These are phyloP conservation scores for Heliconius congener DNA, from an alignment of 1,140 invertebrate species.

Conservation along the genomic window DNA sequence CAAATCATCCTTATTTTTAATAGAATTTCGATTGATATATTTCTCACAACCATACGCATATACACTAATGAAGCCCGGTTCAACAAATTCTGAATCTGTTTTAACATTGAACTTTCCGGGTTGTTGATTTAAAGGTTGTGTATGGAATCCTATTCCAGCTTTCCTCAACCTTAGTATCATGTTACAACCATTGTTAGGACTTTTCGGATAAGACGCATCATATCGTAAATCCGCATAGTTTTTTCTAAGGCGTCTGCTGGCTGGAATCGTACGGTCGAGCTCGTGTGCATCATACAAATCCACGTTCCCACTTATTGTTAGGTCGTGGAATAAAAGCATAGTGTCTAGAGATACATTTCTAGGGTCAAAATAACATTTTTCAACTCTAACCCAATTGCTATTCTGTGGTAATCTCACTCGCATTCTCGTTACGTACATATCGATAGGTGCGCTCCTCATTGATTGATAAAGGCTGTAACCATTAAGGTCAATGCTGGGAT, in stretches of 20 bases:
- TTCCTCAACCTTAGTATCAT: slow-evolving; percentile 89
- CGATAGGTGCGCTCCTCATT: slow-evolving; percentile 82
- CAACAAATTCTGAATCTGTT: slow-evolving; percentile 90
- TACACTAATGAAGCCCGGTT: slow-evolving; percentile 90
- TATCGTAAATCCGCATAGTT: slow-evolving; percentile 64
- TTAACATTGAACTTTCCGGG: slow-evolving; percentile 87
- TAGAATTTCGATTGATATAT: slow-evolving; percentile 74
- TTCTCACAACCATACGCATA: slow-evolving; percentile 90
- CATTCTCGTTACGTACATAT: slow-evolving; percentile 85
- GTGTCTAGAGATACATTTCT: slow-evolving; percentile 88
- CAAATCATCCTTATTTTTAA: slow-evolving; percentile 71
- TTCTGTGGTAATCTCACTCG: slow-evolving; percentile 84
- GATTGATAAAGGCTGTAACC: slow-evolving; percentile 85
- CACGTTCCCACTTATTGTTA: slow-evolving; percentile 88
- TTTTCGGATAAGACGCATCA: slow-evolving; percentile 44
- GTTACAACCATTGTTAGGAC: slow-evolving; percentile 83
- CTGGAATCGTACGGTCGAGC: slow-evolving; percentile 62
- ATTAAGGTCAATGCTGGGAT: slow-evolving; percentile 82
- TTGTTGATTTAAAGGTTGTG: slow-evolving; percentile 75
- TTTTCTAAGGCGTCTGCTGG: slow-evolving; percentile 54
- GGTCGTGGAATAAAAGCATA: slow-evolving; percentile 88
- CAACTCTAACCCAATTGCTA: slow-evolving; percentile 85
- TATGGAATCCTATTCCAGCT: slow-evolving; percentile 88
- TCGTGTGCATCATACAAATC: slow-evolving; percentile 82
- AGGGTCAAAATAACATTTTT: slow-evolving; percentile 88